Evolutionary conservation across 2,797 vertebrate species (phyloP), one percentile per base, ranked within the genome.

Genomic region (Muscicapa comitata): DNA sequence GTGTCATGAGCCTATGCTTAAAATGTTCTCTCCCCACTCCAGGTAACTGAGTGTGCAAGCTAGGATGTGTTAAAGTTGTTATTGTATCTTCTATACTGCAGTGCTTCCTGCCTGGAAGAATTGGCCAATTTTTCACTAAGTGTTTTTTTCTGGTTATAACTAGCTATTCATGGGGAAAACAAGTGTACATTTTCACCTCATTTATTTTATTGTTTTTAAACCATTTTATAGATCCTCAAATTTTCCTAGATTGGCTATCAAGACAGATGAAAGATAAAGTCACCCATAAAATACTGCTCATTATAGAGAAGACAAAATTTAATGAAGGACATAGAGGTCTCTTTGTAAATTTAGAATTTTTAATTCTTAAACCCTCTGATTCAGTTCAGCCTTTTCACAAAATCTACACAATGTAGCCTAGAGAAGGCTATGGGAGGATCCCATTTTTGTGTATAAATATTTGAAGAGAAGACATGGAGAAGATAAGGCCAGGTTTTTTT

Each of bases 291-390:
- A 19, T 70, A 33, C 2, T 59, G 13, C 37, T 23, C 9, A 2
- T 26, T 51, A 4, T 33, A 33, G 40, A 42, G 7, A 40, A 76
- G 43, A 38, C 10, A 67, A 45, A 71, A 58, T 81, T 95, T 77
- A 79, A 57, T 16, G 5, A 43, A 55, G 13, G 19, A 19, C 5
- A 9, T 50, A 8, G 6, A 0, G 3, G 1, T 16, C 8, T 42
- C 48, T 67, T 75, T 23, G 10, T 72, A 7, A 7, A 33, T 73
- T 82, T 72, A 71, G 28, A 72, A 31, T 77, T 83, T 70, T 76
- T 62, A 33, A 8, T 66, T 79, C 35, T 81, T 68, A 89, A 84
- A 66, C 19, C 4, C 15, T 40, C 17, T 45, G 20, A 43, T 84
- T 74, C 33, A 43, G 23, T 61, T 92, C 65, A 51, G 19, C 17